Percentiles rank a stretch among this genome's conserved stretches.
These are phyloP conservation scores for Euplexia lucipara DNA, from an alignment of 2,888 invertebrate genomes.

Conservation along the genomic window DNA sequence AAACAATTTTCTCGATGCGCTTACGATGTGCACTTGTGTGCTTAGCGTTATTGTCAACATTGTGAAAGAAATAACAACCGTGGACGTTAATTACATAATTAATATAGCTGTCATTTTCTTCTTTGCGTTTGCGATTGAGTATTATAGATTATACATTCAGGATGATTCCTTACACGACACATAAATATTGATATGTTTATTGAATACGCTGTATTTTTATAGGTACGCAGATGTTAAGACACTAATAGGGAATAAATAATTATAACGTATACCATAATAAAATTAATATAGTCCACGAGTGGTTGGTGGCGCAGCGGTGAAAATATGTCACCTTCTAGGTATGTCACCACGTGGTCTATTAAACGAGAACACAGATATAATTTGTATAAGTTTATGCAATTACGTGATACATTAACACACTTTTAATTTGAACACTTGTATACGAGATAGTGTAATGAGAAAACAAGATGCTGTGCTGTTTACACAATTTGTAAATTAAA, in stretches of 20 bases:
- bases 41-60: conserved; percentile 41
- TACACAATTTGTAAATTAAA: conserved; percentile 23
- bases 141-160: conserved; percentile 22
- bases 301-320: conserved; percentile 75
- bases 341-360: conserved; percentile 66
- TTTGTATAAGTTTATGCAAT: conserved; percentile 70
- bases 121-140: conserved; percentile 15
- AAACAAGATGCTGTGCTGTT: conserved; percentile 34
- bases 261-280: conserved; percentile 65
- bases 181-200: conserved; percentile 62
- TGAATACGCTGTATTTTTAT: conserved; percentile 67
- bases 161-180: conserved; percentile 25
- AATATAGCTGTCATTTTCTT: conserved; percentile 38
- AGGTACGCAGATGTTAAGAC: conserved; percentile 40
- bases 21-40: conserved; percentile 8
- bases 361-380: conserved; percentile 71
- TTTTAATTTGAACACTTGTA: conserved; percentile 48
- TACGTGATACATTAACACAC: conserved; percentile 71
- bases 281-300: conserved; percentile 85
- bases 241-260: conserved; percentile 66
- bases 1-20: conserved; percentile 36
- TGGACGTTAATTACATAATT: conserved; percentile 43
- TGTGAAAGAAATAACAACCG: conserved; percentile 52
- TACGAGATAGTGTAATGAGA: conserved; percentile 36
- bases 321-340: conserved; percentile 70